Conservation (phyloP, 2,113 vertebrate genomes). For the Pachypanchax playfairii region DNA sequence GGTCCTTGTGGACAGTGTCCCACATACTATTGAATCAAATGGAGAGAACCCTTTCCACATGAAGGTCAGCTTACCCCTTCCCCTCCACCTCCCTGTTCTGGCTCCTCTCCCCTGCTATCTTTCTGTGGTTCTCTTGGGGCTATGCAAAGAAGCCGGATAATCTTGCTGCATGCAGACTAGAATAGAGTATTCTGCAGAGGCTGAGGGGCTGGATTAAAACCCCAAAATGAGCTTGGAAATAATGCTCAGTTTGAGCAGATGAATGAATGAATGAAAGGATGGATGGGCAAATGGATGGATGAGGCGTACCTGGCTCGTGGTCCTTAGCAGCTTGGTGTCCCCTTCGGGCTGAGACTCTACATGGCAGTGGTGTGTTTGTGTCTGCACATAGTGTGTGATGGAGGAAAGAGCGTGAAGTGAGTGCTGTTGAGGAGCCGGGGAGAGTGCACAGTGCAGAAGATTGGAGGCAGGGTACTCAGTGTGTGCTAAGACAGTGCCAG, state of each 20-base stretch:
- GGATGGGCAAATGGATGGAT: slow-evolving; percentile 19
- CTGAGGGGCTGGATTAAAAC: slow-evolving; percentile 36
- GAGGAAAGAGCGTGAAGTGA: slow-evolving; percentile 37
- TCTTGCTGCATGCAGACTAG: slow-evolving; percentile 67
- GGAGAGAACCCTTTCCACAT: slow-evolving; percentile 11
- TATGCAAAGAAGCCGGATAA: slow-evolving; percentile 67
- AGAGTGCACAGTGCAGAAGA: slow-evolving; percentile 66
- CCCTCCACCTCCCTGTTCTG: slow-evolving; percentile 6
- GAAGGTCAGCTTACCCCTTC: slow-evolving; percentile 48
- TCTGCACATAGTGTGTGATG: slow-evolving; percentile 32
- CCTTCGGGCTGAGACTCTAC: slow-evolving; percentile 60
- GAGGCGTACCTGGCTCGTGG: slow-evolving; percentile 66
- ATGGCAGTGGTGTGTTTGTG: slow-evolving; percentile 57
- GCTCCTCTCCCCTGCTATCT: slow-evolving; percentile 27
- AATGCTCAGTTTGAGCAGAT: slow-evolving; percentile 28
- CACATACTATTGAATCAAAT: slow-evolving; percentile 11
- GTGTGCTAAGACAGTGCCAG: slow-evolving; percentile 60
- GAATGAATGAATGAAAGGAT: slow-evolving; percentile 15
- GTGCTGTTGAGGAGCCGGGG: slow-evolving; percentile 52
- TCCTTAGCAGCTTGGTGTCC: slow-evolving; percentile 60
- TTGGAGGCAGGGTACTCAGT: slow-evolving; percentile 62
- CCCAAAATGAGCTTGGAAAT: slow-evolving; percentile 31
- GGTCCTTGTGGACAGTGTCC: slow-evolving; percentile 27
- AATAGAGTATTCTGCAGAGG: slow-evolving; percentile 58
- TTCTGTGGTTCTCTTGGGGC: slow-evolving; percentile 53